These are phyloP conservation scores for Cerceris ruficornis DNA, from an alignment of 2,888 invertebrate species.

Conservation along the genomic window DNA sequence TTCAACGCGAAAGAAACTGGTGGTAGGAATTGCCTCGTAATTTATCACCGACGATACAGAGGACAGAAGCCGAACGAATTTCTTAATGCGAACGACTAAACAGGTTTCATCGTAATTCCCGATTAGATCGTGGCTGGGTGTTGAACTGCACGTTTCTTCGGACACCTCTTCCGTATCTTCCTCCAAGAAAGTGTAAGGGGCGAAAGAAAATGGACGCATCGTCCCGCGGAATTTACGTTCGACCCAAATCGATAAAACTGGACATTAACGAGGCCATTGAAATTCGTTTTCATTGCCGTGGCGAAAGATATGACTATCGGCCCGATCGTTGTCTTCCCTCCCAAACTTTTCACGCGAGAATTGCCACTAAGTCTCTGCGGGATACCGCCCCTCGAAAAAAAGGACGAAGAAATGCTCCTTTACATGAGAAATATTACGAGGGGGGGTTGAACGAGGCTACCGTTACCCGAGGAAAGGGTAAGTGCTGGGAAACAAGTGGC, in stretches of 20 bases:
- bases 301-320: constrained; percentile 66
- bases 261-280: constrained; percentile 79
- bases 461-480: constrained; percentile 6
- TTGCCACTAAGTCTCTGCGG: constrained; percentile 52
- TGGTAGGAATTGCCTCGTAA: constrained; percentile 58
- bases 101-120: constrained; percentile 60
- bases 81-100: constrained; percentile 45
- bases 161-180: background rate
- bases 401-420: constrained; percentile 45
- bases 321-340: constrained; percentile 1
- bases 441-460: constrained; percentile 4
- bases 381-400: constrained; percentile 58
- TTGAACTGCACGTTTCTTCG: constrained; percentile 47
- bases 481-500: constrained; percentile 19
- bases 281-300: constrained; percentile 72
- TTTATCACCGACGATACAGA: constrained; percentile 37
- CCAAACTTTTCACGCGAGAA: constrained; percentile 44
- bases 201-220: constrained; percentile 20
- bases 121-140: constrained; percentile 51
- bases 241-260: constrained; percentile 76
- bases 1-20: constrained; percentile 21
- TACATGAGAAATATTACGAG: constrained; percentile 2
- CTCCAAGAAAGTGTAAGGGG: constrained; percentile 19
- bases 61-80: constrained; percentile 62
- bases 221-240: constrained; percentile 61